Percentiles rank a stretch among this genome's conserved stretches.
phyloP scores from a whole-genome alignment of 1,140 invertebrate species.

The Dendroctonus valens region DNA sequence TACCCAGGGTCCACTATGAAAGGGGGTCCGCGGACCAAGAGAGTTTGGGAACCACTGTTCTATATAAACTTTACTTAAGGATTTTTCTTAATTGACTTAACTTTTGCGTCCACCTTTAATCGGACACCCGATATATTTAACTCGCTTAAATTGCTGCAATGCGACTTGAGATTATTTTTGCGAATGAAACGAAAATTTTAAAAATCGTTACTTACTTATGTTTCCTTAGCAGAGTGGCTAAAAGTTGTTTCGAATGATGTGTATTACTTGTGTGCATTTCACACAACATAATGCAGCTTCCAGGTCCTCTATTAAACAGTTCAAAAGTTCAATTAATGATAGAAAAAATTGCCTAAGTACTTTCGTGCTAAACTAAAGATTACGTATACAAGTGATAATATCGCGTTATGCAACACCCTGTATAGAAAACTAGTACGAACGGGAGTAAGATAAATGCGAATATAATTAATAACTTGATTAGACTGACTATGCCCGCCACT shows the following conservation, averaged over 20 bases:
- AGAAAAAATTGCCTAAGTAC: too few species aligned
- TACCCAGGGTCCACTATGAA: too few species aligned
- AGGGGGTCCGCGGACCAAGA: too few species aligned
- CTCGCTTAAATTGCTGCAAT: too few species aligned
- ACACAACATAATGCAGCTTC: constrained; percentile 50
- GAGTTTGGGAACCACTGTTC: too few species aligned
- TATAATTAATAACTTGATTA: neutral
- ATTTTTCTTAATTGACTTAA: too few species aligned
- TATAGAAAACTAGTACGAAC: too few species aligned
- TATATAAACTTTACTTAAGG: too few species aligned
- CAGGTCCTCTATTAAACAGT: constrained; percentile 52
- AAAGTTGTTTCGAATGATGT: constrained; percentile 41
- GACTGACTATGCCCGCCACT: neutral
- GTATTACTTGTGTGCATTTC: constrained; percentile 51
- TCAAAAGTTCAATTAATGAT: neutral
- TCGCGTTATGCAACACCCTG: too few species aligned
- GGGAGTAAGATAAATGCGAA: neutral
- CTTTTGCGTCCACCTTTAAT: too few species aligned
- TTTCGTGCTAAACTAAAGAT: neutral
- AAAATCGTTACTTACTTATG: constrained; percentile 46
- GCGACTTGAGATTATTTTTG: neutral
- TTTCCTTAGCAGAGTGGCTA: constrained; percentile 54
- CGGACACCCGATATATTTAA: too few species aligned
- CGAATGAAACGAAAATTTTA: neutral
- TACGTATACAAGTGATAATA: neutral